Base-by-base conservation (phyloP, 2,113 vertebrate species). In the Propithecus coquereli region DNA sequence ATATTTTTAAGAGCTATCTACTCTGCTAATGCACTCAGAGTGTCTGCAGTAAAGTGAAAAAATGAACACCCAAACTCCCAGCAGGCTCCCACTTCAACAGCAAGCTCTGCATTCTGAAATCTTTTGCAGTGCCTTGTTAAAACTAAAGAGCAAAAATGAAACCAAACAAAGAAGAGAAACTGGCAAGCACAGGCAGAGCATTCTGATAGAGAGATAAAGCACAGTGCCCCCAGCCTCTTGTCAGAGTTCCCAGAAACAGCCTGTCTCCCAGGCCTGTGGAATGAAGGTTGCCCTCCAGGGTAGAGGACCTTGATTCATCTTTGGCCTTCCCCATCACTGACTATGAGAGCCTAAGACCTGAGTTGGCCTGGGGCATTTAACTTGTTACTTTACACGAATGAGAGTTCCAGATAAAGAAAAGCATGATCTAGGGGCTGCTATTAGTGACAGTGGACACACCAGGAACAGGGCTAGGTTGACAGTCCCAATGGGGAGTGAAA, bases 11-110 rank as follows among this genome's bases (percentile, higher is more conserved):
- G 16, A 82, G 47, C 23, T 52, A 87, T 95, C 65, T 94, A 0
- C 54, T 93, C 95, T 61, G 87, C 92, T 96, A 95, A 97, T 95
- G 94, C 52, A 50, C 90, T 88, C 90, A 34, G 88, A 94, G 73
- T 91, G 25, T 97, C 91, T 91, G 68, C 3, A 85, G 16, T 8
- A 68, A 9, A 61, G 86, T 77, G 50, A 81, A 71, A 85, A 88
- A 90, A 65, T 34, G 82, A 83, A 81, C 61, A 94, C 59, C 88
- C 85, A 77, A 83, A 84, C n/a, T 82, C 93, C 93, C 90, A 96
- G 84, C 83, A 94, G 61, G 63, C 93, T 96, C 47, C 79, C 54
- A 9, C 32, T 94, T 87, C 95, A 82, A 77, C 12, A 89, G 45
- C n/a, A 74, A 92, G 65, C 37, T 88, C 37, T 79, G 79, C 86